These are phyloP conservation scores for Catocala sponsa DNA, from an alignment of 2,888 invertebrate species.

Conservation along the genomic window DNA sequence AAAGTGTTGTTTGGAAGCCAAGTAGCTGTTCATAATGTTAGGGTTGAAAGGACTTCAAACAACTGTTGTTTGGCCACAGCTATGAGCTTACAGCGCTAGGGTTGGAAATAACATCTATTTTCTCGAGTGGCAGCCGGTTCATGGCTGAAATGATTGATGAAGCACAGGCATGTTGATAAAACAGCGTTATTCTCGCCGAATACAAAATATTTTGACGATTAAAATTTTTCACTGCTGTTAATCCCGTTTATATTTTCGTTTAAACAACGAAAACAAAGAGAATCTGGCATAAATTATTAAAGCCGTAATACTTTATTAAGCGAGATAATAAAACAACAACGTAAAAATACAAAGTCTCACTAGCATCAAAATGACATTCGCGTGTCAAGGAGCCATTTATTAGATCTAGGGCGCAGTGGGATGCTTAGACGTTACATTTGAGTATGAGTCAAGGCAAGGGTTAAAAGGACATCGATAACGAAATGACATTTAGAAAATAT, in stretches of 20 bases:
- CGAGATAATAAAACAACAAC: slow-evolving; percentile 30
- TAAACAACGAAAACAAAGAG: slow-evolving; percentile 21
- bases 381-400: slow-evolving; percentile 39
- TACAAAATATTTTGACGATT: slow-evolving; percentile 9
- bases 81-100: slow-evolving; percentile 7
- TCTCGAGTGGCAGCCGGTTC: slow-evolving; percentile 7
- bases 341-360: slow-evolving; percentile 24
- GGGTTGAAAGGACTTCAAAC: slow-evolving; percentile 20
- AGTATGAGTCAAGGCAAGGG: too few relatives aligned
- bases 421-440: too few relatives aligned
- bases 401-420: slow-evolving; percentile 23
- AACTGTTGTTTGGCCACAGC: slow-evolving; percentile 8
- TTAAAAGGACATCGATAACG: too few relatives aligned
- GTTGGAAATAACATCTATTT: slow-evolving; percentile 17
- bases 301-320: slow-evolving; percentile 17
- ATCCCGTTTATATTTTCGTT: slow-evolving; percentile 33
- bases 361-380: slow-evolving; percentile 42
- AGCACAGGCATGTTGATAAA: slow-evolving; percentile 13
- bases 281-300: slow-evolving; percentile 18
- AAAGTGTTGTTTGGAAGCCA: slow-evolving; percentile 9
- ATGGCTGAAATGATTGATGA: slow-evolving; percentile 13
- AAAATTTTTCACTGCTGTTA: slow-evolving; percentile 16
- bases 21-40: slow-evolving; percentile 12
- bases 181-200: slow-evolving; percentile 11
- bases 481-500: too few relatives aligned